Conservation (phyloP, 2,888 invertebrate species). For the Drosophila cognata region DNA sequence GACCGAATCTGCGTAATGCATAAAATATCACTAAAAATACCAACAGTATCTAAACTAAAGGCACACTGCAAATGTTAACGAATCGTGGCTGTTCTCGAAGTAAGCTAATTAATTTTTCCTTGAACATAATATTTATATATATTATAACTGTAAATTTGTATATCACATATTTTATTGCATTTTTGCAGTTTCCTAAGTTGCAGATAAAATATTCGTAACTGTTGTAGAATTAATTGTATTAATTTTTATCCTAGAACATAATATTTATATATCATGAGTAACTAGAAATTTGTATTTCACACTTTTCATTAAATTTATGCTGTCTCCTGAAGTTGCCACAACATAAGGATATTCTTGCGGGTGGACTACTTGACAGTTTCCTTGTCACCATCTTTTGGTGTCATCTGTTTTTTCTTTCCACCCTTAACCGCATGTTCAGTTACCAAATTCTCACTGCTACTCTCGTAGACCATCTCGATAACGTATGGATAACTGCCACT, state of each 20-base stretch:
- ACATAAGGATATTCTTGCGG: neutral
- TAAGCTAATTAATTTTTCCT: neutral
- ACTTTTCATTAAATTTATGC: neutral
- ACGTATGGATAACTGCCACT: slow-evolving; percentile 28
- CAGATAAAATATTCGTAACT: neutral
- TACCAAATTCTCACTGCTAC: neutral
- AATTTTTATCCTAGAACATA: slow-evolving; percentile 8
- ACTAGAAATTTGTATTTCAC: slow-evolving; percentile 32
- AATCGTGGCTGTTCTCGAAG: neutral
- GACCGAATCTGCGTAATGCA: neutral
- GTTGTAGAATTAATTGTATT: neutral
- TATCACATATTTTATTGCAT: neutral
- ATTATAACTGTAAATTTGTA: neutral
- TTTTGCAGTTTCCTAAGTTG: neutral
- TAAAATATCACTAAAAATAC: slow-evolving; percentile 3
- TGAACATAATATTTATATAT: neutral
- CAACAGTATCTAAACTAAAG: neutral
- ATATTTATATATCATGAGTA: neutral
- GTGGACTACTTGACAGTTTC: neutral
- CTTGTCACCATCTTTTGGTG: neutral
- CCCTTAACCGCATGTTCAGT: neutral
- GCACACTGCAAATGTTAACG: neutral
- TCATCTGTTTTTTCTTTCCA: neutral
- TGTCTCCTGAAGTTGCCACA: neutral
- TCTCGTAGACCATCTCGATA: slow-evolving; percentile 23